Base-by-base conservation (phyloP, 1,140 invertebrate species). In the Plodia interpunctella region DNA sequence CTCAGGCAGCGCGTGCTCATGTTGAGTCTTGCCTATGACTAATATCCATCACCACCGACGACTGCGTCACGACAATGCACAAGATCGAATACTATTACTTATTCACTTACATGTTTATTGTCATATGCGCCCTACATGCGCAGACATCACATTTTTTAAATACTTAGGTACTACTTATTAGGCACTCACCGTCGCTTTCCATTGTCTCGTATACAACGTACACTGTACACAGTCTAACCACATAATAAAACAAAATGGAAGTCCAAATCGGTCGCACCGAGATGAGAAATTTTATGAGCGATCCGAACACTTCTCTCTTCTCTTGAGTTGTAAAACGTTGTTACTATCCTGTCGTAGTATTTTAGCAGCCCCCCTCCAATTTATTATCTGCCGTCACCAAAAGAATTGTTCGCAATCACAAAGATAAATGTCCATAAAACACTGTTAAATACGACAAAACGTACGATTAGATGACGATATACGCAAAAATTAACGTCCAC, bases 311-410 rank as follows among this genome's bases (percentile, higher is more conserved):
- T 70, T 80, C 78, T 78, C 70, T 44, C 2, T 13, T n/a, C 2
- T 15, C 38, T 44, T 15, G 69, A 87, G 83, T 90, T 80, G 88
- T 90, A 90, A 89, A 90, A 89, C 83, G 83, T 84, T 85, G 85
- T 88, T 88, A 90, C 87, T 90, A 89, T 90, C 80, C 82, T 87
- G 74, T 82, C 81, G 86, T 90, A 90, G 88, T 90, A 90, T 90
- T 90, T 89, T 79, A 85, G 80, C 80, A 83, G 82, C 85, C 80
- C 87, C 86, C 82, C 86, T 81, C 84, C 87, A 80, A 72, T 78
- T 70, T 79, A 84, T 88, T 87, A 88, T 85, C 79, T 80, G 76
- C 78, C 75, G 79, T 84, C 80, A 83, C 76, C 72, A 78, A 77
- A 82, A 76, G 68, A 63, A 77, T 78, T 63, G 73, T 78, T 76